Conservation (phyloP, 2,888 invertebrate genomes). For the Endomychus coccineus region DNA sequence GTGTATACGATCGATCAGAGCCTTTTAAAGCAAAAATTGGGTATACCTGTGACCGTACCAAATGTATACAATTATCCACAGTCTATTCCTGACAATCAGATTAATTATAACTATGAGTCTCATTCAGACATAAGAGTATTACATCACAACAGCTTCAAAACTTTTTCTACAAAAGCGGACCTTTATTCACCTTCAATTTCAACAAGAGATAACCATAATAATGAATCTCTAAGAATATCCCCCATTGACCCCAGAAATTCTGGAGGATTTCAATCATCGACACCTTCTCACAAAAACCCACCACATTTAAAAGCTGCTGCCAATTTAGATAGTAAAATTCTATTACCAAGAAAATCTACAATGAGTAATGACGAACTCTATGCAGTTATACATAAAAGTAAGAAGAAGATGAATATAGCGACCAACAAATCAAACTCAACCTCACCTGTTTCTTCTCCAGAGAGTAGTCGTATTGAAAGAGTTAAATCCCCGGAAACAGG, state of each 20-base stretch:
- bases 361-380: slow-evolving; percentile 75
- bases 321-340: slow-evolving; percentile 47
- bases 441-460: slow-evolving; percentile 31
- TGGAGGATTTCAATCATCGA: slow-evolving; percentile 59
- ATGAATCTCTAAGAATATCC: slow-evolving; percentile 50
- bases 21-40: slow-evolving; percentile 30
- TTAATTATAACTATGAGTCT: slow-evolving; percentile 2
- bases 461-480: slow-evolving; percentile 37
- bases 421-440: slow-evolving; percentile 48
- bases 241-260: slow-evolving; percentile 59
- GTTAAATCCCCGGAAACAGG: slow-evolving; percentile 54
- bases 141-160: slow-evolving; percentile 9
- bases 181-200: slow-evolving; percentile 4
- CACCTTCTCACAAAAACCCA: slow-evolving; percentile 47
- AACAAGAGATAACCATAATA: slow-evolving; percentile 10
- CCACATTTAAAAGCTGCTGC: slow-evolving; percentile 44
- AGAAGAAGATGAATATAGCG: slow-evolving; percentile 63
- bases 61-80: slow-evolving; percentile 12
- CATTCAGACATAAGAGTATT: slow-evolving; percentile 4
- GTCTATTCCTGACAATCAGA: no score
- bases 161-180: no score
- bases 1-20: slow-evolving; percentile 21
- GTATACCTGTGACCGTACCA: slow-evolving; percentile 36
- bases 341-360: slow-evolving; percentile 62
- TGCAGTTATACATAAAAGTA: slow-evolving; percentile 70